These are phyloP conservation scores for Aproaerema taeniolella DNA, from an alignment of 2,888 invertebrate genomes.

Conservation along the genomic window DNA sequence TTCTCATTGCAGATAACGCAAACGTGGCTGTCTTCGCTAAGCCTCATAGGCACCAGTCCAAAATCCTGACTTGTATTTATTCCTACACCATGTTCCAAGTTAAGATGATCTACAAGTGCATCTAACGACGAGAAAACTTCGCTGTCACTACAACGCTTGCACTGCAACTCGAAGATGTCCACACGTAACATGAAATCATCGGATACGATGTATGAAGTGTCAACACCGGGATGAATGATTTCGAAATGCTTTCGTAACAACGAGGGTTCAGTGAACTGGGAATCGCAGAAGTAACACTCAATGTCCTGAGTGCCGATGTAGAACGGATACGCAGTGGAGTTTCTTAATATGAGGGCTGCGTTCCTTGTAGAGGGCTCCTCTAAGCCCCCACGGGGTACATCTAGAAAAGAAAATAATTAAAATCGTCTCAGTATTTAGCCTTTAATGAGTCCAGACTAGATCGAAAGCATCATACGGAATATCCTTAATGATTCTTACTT, in stretches of 20 bases:
- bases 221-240: slow-evolving; percentile 21
- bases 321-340: slow-evolving; percentile 41
- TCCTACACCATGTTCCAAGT: slow-evolving; percentile 18
- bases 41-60: slow-evolving; percentile 29
- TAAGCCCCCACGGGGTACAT: not conserved
- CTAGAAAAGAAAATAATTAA: not conserved
- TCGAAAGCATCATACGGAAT: no score
- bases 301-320: slow-evolving; percentile 29
- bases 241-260: slow-evolving; percentile 35
- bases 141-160: not conserved
- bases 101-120: slow-evolving; percentile 30
- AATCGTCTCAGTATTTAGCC: no score
- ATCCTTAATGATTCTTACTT: no score
- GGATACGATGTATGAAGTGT: not conserved
- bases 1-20: slow-evolving; percentile 32
- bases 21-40: slow-evolving; percentile 22
- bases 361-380: slow-evolving; percentile 17
- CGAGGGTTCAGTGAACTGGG: slow-evolving; percentile 27
- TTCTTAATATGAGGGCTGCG: slow-evolving; percentile 32
- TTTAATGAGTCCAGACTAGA: no score
- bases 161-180: slow-evolving; percentile 23
- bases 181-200: slow-evolving; percentile 17
- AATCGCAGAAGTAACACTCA: slow-evolving; percentile 36
- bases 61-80: slow-evolving; percentile 21
- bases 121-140: slow-evolving; percentile 19